Evolutionary conservation across 2,113 vertebrate species (phyloP), one percentile per base, ranked within the genome.

Genomic region (Herpailurus yagouaroundi): DNA sequence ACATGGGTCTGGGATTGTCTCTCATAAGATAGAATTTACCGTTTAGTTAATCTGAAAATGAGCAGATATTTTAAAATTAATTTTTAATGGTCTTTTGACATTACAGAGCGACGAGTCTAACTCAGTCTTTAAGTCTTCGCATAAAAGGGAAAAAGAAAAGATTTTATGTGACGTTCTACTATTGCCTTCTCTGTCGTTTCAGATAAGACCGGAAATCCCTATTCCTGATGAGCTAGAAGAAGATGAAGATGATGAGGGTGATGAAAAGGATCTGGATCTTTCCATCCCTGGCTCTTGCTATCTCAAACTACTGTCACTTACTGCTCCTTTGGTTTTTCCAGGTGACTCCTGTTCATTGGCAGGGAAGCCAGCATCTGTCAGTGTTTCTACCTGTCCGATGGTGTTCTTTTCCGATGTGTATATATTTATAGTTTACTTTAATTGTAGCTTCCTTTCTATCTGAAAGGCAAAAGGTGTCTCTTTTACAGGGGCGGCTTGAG

Each of bases 221-320:
- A 77, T 94, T 2, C 89, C 97, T 25, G 98, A 99, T 60, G 99
- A 99, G 0, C 31, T 50, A 31, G 98, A 98, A 83, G 95, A 98
- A 48, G 99, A 99, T 13, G 98, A 98, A 64, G 98, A 98, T 3
- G 98, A 98, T 33, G 98, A 99, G 31, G 64, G 71, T 3, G 93
- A 80, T 9, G 96, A 90, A 38, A 98, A 99, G 38, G 99, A 99
- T 14, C 87, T 98, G 83, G 99, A 99, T 98, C 98, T 99, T 4
- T 99, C 98, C 18, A 95, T 99, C 73, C 99, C 99, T 0, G 99
- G 99, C n/a, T 97, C 98, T 63, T 99, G 99, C 1, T 99, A 99
- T 95, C 98, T 99, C 83, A 99, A 99, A 95, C 98, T 99, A 16
- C 90, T 99, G 97, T 97, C 95, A 81, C 98, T 99, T 90, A 99